Percentiles rank a stretch among this genome's conserved stretches.
These are phyloP conservation scores for Bedellia somnulentella DNA, from an alignment of 2,888 invertebrate genomes.

Conservation along the genomic window DNA sequence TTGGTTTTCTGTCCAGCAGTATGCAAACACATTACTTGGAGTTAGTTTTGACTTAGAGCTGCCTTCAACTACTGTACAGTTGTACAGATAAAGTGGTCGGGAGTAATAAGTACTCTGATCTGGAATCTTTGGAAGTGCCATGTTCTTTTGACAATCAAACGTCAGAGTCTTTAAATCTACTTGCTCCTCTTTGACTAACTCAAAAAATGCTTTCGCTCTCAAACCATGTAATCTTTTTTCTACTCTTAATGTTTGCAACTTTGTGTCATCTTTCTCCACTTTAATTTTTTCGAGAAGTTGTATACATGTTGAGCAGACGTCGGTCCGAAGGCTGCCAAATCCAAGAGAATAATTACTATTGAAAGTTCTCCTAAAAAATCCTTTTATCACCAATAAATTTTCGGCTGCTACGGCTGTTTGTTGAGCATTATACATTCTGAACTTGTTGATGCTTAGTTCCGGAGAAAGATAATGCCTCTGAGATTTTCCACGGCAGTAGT, in stretches of 20 bases:
- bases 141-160: conserved; percentile 21
- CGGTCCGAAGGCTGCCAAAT: conserved; percentile 6
- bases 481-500: too few species aligned
- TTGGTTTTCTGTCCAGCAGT: conserved; percentile 18
- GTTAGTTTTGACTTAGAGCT: conserved; percentile 10
- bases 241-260: conserved; percentile 1
- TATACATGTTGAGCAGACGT: conserved; percentile 7
- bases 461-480: too few species aligned
- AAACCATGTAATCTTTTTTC: conserved; percentile 5
- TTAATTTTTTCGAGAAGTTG: conserved; percentile 7
- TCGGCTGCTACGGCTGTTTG: too few species aligned
- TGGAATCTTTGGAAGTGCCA: conserved; percentile 15
- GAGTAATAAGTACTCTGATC: conserved; percentile 18
- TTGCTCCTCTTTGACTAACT: conserved; percentile 2
- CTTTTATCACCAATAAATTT: too few species aligned
- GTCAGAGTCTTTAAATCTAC: conserved; percentile 10
- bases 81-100: conserved; percentile 16
- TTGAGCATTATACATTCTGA: too few species aligned
- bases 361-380: too few species aligned
- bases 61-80: conserved; percentile 15
- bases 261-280: conserved; percentile 3
- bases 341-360: conserved; percentile 5
- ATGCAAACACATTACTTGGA: conserved; percentile 13
- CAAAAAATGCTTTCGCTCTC: conserved; percentile 5
- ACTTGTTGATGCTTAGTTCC: too few species aligned